These are phyloP conservation scores for Gymnoscopelus microlampas DNA, from an alignment of 2,797 vertebrate species.

Conservation along the genomic window DNA sequence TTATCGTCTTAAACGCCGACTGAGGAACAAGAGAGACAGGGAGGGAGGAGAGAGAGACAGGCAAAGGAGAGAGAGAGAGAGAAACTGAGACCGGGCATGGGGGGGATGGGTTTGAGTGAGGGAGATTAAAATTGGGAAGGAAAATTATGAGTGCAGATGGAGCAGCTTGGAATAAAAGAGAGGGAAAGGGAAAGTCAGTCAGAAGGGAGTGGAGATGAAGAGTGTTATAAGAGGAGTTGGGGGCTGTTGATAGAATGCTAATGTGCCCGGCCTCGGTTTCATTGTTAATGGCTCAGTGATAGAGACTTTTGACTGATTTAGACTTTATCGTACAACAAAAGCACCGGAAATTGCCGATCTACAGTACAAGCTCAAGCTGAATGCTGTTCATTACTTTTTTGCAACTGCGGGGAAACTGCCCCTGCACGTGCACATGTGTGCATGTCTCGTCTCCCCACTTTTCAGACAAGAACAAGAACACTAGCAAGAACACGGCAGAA, in stretches of 20 bases:
- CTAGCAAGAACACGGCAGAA: too few relatives aligned
- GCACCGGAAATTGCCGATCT: too few relatives aligned
- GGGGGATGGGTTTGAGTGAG: not conserved
- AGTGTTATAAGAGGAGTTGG: not conserved
- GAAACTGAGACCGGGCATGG: too few relatives aligned
- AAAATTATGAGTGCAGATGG: conserved; percentile 54
- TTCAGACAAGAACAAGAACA: too few relatives aligned
- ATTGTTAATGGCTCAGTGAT: conserved; percentile 37
- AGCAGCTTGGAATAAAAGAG: conserved; percentile 39
- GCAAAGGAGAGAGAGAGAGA: too few relatives aligned
- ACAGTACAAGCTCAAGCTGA: too few relatives aligned
- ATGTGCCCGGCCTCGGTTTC: conserved; percentile 33
- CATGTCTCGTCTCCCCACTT: too few relatives aligned
- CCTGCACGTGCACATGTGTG: too few relatives aligned
- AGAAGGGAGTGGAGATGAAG: conserved; percentile 31
- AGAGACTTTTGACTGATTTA: not conserved
- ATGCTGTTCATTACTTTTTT: too few relatives aligned
- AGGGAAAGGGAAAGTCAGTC: conserved; percentile 16
- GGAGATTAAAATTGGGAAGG: conserved; percentile 39
- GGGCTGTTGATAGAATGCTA: conserved; percentile 46
- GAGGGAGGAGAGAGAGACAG: too few relatives aligned
- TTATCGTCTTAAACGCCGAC: conserved; percentile 72
- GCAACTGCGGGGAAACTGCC: too few relatives aligned
- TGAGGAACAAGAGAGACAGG: conserved; percentile 36
- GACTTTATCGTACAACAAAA: too few relatives aligned